A percentile compares a stretch with the other conserved stretches of the same genome.
These are phyloP conservation scores for Eupeodes latifasciatus DNA, from an alignment of 2,888 invertebrate species.

Conservation along the genomic window DNA sequence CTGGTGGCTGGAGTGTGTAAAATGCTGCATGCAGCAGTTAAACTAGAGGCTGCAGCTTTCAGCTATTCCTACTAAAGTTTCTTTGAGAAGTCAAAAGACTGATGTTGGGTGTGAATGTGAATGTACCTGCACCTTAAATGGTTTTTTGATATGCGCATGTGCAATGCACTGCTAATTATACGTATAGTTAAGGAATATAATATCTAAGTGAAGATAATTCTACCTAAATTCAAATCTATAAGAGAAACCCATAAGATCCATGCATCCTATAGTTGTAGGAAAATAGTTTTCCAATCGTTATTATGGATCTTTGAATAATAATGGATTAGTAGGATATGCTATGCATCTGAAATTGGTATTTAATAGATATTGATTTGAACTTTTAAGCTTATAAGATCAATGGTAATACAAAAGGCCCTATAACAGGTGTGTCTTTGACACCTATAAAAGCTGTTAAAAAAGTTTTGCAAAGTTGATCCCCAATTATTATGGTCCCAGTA, in stretches of 20 bases:
- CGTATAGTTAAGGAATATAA: too few species aligned
- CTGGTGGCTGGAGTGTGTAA: conserved; percentile 7
- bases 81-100: conserved; percentile 33
- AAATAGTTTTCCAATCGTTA: background rate
- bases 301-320: background rate
- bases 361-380: too few species aligned
- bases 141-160: conserved; percentile 70
- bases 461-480: too few species aligned
- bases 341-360: too few species aligned
- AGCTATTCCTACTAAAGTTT: too few species aligned
- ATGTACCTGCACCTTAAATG: conserved; percentile 72
- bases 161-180: conserved; percentile 67
- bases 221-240: background rate
- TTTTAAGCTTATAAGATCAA: too few species aligned
- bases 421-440: too few species aligned
- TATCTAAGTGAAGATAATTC: conserved; percentile 25
- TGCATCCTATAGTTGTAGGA: background rate
- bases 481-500: too few species aligned
- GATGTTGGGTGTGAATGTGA: conserved; percentile 69
- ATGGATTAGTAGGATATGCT: too few species aligned
- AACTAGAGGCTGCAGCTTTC: background rate
- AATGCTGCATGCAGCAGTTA: background rate
- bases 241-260: background rate
- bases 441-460: too few species aligned
- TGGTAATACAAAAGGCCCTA: too few species aligned